Evolutionary conservation across 2,113 vertebrate genomes (phyloP).

Genomic region (Macheiramphus alcinus): DNA sequence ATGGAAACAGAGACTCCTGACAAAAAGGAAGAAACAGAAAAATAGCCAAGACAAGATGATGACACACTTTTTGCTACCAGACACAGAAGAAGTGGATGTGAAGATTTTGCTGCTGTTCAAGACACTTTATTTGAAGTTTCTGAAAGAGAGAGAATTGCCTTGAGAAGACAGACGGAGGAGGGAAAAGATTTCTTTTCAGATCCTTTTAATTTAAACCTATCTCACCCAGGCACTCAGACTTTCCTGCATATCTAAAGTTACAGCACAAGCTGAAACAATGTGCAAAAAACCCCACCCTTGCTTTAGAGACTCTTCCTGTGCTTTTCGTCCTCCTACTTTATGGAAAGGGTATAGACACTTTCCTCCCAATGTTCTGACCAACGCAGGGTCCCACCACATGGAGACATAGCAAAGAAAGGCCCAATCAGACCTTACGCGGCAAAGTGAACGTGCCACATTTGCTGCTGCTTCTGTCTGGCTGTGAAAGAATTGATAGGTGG

Average conservation of each 20-base stretch:
- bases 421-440: not conserved
- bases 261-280: not conserved
- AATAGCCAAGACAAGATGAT: not conserved
- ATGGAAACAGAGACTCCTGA: not conserved
- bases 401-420: not conserved
- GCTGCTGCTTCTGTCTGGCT: not conserved
- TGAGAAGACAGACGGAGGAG: not conserved
- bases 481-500: not conserved
- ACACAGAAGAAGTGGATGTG: not conserved
- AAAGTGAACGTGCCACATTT: not conserved
- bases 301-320: not conserved
- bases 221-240: not conserved
- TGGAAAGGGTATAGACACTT: not conserved
- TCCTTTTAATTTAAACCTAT: not conserved
- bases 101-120: not conserved
- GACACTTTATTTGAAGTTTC: not conserved
- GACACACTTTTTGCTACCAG: not conserved
- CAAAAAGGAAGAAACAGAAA: not conserved
- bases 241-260: not conserved
- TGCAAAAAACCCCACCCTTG: not conserved
- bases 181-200: not conserved
- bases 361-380: not conserved
- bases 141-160: not conserved
- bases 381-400: accelerated
- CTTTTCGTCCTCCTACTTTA: not conserved